A percentile compares a stretch with the other conserved stretches of the same genome.
phyloP scores from a whole-genome alignment of 2,888 invertebrate species.

The Callinectes sapidus region DNA sequence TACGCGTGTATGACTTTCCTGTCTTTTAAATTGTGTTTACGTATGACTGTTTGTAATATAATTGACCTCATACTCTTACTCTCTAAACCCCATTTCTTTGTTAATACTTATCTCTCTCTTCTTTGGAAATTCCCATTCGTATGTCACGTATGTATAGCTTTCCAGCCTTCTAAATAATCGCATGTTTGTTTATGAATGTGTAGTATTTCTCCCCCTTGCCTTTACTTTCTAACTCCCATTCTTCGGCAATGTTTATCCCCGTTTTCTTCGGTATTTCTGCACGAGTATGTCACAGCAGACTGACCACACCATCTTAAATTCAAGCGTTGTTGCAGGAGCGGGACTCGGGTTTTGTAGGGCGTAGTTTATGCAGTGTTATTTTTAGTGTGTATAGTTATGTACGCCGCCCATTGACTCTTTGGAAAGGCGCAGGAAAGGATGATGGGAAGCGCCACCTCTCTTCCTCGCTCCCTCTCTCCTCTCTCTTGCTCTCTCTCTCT shows the following conservation, averaged over 20 bases:
- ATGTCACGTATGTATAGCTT: neutral
- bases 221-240: neutral
- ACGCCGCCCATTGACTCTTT: conserved; percentile 28
- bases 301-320: conserved; percentile 14
- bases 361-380: conserved; percentile 1
- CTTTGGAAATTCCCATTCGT: neutral
- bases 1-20: no score
- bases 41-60: neutral
- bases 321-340: neutral
- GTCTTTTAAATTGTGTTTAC: neutral
- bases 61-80: neutral
- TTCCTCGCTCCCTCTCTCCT: neutral
- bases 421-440: conserved; percentile 4
- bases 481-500: neutral
- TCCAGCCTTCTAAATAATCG: neutral
- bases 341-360: neutral
- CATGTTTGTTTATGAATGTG: neutral
- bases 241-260: neutral
- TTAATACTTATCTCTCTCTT: no score
- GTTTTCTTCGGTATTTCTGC: neutral
- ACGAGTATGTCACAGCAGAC: neutral
- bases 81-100: no score
- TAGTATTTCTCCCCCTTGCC: neutral
- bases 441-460: conserved; percentile 28
- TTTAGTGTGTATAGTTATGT: neutral